Percentiles rank a stretch among this genome's conserved stretches.
These are phyloP conservation scores for Chaetodon auriga DNA, from an alignment of 2,113 vertebrate genomes.

Conservation along the genomic window DNA sequence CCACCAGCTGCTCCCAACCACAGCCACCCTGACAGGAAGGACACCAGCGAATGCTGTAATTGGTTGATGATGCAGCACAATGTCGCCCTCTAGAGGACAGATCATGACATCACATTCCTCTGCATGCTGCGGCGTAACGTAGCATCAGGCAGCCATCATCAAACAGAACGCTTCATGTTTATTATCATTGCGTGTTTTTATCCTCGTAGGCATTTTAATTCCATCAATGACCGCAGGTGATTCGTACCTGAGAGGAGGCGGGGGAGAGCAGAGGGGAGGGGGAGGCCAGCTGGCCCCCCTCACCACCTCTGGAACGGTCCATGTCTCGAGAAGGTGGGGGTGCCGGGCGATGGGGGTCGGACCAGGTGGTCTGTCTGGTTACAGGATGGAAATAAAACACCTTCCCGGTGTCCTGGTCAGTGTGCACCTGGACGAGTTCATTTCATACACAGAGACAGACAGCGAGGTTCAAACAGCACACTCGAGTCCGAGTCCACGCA, in stretches of 20 bases:
- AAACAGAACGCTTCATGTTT: no score
- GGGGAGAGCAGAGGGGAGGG: constrained; percentile 32
- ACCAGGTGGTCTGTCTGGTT: constrained; percentile 89
- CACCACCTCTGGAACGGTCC: constrained; percentile 30
- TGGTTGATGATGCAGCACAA: no score
- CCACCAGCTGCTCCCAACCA: constrained; percentile 87
- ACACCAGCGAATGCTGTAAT: background rate
- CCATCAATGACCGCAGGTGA: no score
- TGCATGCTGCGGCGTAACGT: no score
- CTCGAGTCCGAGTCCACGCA: no score
- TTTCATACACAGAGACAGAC: background rate
- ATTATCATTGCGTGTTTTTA: no score
- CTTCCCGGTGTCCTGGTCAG: constrained; percentile 83
- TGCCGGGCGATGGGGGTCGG: constrained; percentile 76
- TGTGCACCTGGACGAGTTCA: constrained; percentile 70
- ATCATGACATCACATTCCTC: no score
- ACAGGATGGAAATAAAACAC: constrained; percentile 87
- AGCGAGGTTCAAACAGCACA: no score
- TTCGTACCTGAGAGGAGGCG: constrained; percentile 42
- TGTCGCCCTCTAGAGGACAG: no score
- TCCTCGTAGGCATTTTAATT: no score
- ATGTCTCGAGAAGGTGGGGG: background rate
- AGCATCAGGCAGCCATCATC: no score
- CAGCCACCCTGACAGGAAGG: constrained; percentile 32
- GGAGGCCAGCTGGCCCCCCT: constrained; percentile 34